These are phyloP conservation scores for Rotaria macrura DNA, from an alignment of 2,888 invertebrate genomes.

Conservation along the genomic window DNA sequence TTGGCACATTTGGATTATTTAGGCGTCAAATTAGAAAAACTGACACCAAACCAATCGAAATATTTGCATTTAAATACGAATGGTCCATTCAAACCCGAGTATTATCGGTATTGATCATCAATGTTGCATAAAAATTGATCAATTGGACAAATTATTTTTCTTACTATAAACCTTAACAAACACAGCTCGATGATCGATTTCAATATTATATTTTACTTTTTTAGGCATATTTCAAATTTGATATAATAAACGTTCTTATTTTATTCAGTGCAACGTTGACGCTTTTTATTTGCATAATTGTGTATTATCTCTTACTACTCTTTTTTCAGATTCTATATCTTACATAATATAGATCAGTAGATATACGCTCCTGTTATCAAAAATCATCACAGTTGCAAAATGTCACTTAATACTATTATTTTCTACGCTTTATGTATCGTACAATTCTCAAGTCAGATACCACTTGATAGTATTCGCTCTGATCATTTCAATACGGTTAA, in stretches of 20 bases:
- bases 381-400: not conserved
- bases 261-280: no score
- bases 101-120: not conserved
- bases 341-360: not conserved
- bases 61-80: not conserved
- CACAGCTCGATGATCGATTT: no score
- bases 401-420: not conserved
- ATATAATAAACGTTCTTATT: no score
- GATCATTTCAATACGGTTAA: not conserved
- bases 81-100: constrained; percentile 11
- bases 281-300: no score
- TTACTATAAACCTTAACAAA: no score
- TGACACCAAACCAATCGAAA: not conserved
- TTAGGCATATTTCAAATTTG: no score
- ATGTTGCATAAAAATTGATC: not conserved
- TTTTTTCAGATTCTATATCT: not conserved
- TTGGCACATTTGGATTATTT: not conserved
- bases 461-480: not conserved
- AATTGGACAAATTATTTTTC: not conserved
- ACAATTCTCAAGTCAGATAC: not conserved
- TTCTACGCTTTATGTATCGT: not conserved
- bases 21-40: not conserved
- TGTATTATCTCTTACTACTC: no score
- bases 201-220: no score
- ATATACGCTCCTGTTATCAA: not conserved